Base-by-base conservation (phyloP, 64 coral and sea anemone species). In the Orbicella faveolata region DNA sequence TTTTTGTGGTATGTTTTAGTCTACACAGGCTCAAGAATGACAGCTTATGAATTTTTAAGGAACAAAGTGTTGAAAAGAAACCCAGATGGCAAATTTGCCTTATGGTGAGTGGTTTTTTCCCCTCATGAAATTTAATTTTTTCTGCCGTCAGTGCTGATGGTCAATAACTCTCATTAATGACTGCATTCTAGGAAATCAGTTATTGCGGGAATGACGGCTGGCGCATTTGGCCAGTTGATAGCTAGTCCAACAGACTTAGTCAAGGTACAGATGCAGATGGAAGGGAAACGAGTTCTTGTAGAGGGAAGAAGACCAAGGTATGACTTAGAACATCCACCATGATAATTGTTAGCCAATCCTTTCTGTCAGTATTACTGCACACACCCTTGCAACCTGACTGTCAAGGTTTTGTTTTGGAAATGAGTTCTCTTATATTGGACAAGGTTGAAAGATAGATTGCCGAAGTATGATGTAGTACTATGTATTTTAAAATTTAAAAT, bases 221-320 rank as follows among this genome's bases (percentile, higher is more conserved):
- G 97, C 66, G 97, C 97, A 36, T 79, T 90, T 89, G 97, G 97
- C 12, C 97, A 99, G 66, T 90, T 99, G 54, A 81, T 99, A 11
- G 94, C 97, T 6, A 99, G 97, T 34, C 97, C 97, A 20, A 90
- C 97, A 63, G 97, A 99, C 61, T 37, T 99, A 1, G 94, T 99
- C 23, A 99, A 99, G 41, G 97, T 99, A 25, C 97, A 99, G 33
- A 99, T 99, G 97, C 97, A 99, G 74, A 95, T 99, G 76, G 97
- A 99, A 87, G 96, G 96, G 18, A 88, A 89, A 70, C 18, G 96
- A 80, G 91, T 98, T 77, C 91, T 98, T 5, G 73, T 96, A 14
- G 96, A 98, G 61, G 93, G 93, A 21, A 87, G 88, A 70, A 88
- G 73, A 62, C 96, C 96, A 44, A 95, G 96, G 96, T 99, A 76